Evolutionary conservation across 1,140 invertebrate species (phyloP).

Genomic region (Ceratina calcarata): DNA sequence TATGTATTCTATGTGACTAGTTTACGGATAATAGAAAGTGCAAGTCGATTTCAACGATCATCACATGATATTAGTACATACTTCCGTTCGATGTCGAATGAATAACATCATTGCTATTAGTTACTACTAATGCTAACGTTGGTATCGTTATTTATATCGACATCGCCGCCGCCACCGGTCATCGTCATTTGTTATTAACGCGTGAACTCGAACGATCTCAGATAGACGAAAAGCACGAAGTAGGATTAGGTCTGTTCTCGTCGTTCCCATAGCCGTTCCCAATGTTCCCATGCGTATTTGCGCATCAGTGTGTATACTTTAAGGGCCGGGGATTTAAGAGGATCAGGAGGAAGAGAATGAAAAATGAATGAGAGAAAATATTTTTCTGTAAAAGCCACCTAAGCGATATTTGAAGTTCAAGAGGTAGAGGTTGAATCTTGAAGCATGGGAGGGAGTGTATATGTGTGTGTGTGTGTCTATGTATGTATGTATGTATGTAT

Average conservation of each 20-base stretch:
- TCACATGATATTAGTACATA: constrained; percentile 39
- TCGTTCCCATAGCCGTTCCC: no score
- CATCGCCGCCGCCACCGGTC: background rate
- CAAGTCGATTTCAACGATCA: constrained; percentile 36
- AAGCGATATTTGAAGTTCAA: no score
- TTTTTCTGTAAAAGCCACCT: no score
- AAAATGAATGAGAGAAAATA: no score
- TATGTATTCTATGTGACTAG: constrained; percentile 43
- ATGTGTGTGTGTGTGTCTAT: no score
- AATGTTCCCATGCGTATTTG: no score
- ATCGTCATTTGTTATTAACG: background rate
- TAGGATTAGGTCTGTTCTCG: background rate
- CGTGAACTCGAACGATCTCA: background rate
- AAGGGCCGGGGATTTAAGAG: no score
- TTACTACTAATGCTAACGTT: constrained; percentile 17
- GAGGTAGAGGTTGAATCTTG: no score
- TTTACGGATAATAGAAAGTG: constrained; percentile 50
- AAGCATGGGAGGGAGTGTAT: no score
- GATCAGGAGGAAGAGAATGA: no score
- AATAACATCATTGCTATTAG: constrained; percentile 24
- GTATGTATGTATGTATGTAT: no score
- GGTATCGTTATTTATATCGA: constrained; percentile 33
- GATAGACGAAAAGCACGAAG: background rate
- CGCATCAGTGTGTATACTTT: no score
- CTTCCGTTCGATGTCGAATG: constrained; percentile 25